Evolutionary conservation across 2,888 invertebrate genomes (phyloP).

Genomic region (Eristalis pertinax): DNA sequence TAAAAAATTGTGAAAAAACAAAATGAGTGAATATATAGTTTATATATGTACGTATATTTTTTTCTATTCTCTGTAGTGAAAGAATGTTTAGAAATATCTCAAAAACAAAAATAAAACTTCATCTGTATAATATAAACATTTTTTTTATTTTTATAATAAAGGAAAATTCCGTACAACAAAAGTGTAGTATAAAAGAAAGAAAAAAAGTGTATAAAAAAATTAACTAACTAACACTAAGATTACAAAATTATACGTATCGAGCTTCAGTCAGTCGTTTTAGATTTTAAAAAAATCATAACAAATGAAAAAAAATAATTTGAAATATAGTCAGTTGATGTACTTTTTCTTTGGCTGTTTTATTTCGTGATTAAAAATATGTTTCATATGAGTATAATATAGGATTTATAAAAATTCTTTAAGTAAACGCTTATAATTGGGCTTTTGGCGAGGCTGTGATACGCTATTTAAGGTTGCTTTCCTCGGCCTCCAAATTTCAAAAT

Average conservation of each 20-base stretch:
- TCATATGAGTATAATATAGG: constrained; percentile 44
- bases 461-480: constrained; percentile 22
- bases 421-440: constrained; percentile 39
- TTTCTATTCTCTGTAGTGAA: background rate
- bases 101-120: constrained; percentile 51
- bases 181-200: constrained; percentile 30
- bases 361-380: constrained; percentile 43
- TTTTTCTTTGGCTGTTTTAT: constrained; percentile 61
- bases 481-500: constrained; percentile 59
- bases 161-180: constrained; percentile 51
- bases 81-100: background rate
- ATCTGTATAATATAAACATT: constrained; percentile 44
- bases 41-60: constrained; percentile 33
- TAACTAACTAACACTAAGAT: constrained; percentile 57
- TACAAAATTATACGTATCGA: constrained; percentile 57
- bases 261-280: constrained; percentile 61
- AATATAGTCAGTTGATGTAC: constrained; percentile 5
- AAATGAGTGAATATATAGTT: constrained; percentile 47
- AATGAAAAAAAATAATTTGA: constrained; percentile 34
- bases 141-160: constrained; percentile 45
- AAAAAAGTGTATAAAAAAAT: constrained; percentile 32
- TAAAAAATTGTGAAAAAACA: constrained; percentile 46
- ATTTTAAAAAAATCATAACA: constrained; percentile 34
- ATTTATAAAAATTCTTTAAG: constrained; percentile 38
- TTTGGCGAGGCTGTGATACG: constrained; percentile 36